phyloP scores from a whole-genome alignment of 2,113 vertebrate species.

The Echinops telfairi region DNA sequence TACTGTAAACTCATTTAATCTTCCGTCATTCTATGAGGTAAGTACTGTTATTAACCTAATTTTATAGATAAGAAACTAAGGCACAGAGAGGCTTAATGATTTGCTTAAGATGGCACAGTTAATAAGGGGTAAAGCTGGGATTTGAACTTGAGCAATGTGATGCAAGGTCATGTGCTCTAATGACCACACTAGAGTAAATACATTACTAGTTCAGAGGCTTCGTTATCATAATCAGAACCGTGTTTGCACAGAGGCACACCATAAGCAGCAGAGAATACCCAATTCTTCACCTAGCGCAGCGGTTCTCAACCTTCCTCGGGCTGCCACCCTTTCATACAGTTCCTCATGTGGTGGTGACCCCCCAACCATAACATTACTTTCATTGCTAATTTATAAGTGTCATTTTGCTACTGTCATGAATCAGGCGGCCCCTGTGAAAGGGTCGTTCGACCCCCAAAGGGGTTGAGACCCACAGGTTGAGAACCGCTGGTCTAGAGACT shows the following conservation, averaged over 20 bases:
- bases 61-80: slow-evolving; percentile 14
- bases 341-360: too few species aligned
- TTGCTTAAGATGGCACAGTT: neutral
- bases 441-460: too few species aligned
- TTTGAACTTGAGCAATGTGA: neutral
- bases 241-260: neutral
- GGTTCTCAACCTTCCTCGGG: too few species aligned
- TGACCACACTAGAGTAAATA: neutral
- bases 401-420: too few species aligned
- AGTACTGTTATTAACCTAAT: neutral
- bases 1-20: neutral
- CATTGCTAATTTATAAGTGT: too few species aligned
- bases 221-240: neutral
- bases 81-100: neutral
- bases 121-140: neutral
- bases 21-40: neutral
- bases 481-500: neutral
- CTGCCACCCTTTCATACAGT: too few species aligned
- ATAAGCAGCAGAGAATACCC: neutral
- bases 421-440: too few species aligned
- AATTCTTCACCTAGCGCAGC: neutral
- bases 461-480: too few species aligned
- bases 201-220: neutral
- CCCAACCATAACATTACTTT: too few species aligned
- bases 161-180: neutral